Evolutionary conservation across 1,140 invertebrate species (phyloP).

Genomic region (Triops longicaudatus): DNA sequence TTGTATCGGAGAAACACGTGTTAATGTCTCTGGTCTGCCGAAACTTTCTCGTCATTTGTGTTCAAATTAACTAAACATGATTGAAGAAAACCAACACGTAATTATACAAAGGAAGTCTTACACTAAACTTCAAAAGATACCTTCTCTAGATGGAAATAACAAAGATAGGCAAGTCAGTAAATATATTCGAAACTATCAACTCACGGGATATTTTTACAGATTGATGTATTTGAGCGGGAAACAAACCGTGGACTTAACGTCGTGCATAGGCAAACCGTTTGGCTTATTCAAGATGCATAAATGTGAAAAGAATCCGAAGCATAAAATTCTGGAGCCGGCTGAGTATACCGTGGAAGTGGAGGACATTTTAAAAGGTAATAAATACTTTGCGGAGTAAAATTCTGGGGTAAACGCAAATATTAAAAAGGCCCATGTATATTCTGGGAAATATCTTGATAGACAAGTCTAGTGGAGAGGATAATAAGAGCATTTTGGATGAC

Average conservation of each 20-base stretch:
- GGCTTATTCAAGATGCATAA: conserved; percentile 65
- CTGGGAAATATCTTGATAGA: no score
- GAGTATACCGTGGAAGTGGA: conserved; percentile 19
- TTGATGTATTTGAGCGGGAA: conserved; percentile 53
- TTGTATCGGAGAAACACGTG: neutral
- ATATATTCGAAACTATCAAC: neutral
- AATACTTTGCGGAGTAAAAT: conserved; percentile 47
- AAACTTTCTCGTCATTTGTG: neutral
- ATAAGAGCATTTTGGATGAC: conserved; percentile 73
- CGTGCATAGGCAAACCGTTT: conserved; percentile 60
- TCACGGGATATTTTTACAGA: conserved; percentile 31
- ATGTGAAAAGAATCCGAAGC: conserved; percentile 44
- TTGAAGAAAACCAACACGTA: conserved; percentile 47
- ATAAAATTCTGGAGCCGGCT: conserved; percentile 15
- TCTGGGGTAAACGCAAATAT: no score
- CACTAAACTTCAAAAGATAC: conserved; percentile 64
- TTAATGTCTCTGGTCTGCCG: neutral
- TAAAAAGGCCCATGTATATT: no score
- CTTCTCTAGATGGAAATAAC: conserved; percentile 39
- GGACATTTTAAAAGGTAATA: conserved; percentile 45
- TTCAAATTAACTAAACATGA: conserved; percentile 16
- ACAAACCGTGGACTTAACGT: conserved; percentile 58
- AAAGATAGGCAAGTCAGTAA: conserved; percentile 21
- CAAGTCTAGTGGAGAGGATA: conserved; percentile 57
- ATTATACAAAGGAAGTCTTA: conserved; percentile 64